Base-by-base conservation (phyloP, 2,888 invertebrate genomes). In the Nomada flava region DNA sequence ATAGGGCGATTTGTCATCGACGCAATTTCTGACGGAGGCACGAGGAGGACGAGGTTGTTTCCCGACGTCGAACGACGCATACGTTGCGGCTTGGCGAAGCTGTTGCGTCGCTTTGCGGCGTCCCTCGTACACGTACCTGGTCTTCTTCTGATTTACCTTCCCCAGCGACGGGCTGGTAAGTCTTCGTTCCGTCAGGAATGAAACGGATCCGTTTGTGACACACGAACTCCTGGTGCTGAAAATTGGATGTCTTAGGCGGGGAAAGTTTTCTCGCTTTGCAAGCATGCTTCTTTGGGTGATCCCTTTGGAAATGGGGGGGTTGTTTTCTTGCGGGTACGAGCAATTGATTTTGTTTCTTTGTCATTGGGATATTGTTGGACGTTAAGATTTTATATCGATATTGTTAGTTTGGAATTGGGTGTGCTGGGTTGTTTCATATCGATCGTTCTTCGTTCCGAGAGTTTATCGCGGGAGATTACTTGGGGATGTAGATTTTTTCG, bases 1-100 rank as follows among this genome's bases (percentile, higher is more conserved):
- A 68, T 44, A n/a, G 36, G n/a, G 29, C 64, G 80, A 81, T 81
- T 69, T 59, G 52, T 79, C 80, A 69, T 73, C 64, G 73, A 55
- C 69, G 69, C 23, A 55, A 60, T 65, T 65, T 11, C 57, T 15
- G 36, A 44, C 55, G 20, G 13, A 29, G n/a, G 55, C 36, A 18
- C n/a, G 23, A 9, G 36, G 23, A 15, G 36, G n/a, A 36, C n/a
- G 26, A 59, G 65, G 52, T 60, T 60, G 53, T 59, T 59, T 29
- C 44, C 29, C 29, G 13, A 13, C n/a, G 18, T 0, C 18, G 44
- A 26, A 2, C 29, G 44, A 18, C 10, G 42, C 26, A 26, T 52
- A 42, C 20, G 71, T 76, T 64, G 68, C 55, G 55, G 10, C 44
- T 4, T 53, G 55, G 10, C 15, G 10, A 20, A 70, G 20, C 44